These are phyloP conservation scores for Uropetala carovei DNA, from an alignment of 2,888 invertebrate species.

Conservation along the genomic window DNA sequence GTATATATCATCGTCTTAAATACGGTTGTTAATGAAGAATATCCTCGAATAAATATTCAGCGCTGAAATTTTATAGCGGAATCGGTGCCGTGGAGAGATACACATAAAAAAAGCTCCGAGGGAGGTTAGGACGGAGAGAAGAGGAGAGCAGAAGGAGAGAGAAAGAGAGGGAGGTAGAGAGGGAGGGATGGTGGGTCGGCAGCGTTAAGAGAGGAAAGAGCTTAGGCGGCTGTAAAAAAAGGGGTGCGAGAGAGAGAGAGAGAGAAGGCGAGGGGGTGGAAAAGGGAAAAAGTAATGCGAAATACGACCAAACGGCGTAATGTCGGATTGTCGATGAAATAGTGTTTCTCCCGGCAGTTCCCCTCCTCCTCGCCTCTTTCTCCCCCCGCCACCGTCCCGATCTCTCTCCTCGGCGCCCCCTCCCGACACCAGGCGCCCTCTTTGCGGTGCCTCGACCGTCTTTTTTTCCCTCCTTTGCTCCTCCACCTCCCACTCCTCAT, in stretches of 20 bases:
- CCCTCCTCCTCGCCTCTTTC: not conserved
- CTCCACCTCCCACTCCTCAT: not conserved
- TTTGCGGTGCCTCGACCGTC: constrained; percentile 30
- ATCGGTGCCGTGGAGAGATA: constrained; percentile 45
- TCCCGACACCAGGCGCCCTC: constrained; percentile 1
- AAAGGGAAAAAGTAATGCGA: constrained; percentile 74
- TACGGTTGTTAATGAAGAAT: constrained; percentile 64
- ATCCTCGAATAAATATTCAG: constrained; percentile 63
- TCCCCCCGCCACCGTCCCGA: not conserved
- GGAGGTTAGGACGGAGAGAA: constrained; percentile 14
- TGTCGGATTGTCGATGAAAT: constrained; percentile 64
- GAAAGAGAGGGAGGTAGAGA: not conserved
- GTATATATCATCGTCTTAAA: constrained; percentile 64
- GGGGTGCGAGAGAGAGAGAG: constrained; percentile 63
- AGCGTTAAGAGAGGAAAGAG: constrained; percentile 50
- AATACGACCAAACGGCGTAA: constrained; percentile 75
- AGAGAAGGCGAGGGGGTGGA: constrained; percentile 68
- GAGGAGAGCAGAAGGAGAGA: not conserved
- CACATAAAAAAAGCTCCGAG: not conserved
- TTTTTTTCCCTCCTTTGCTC: not conserved
- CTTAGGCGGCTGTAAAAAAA: constrained; percentile 42
- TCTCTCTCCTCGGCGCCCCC: not conserved
- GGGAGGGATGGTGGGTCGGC: not conserved
- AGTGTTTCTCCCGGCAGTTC: constrained; percentile 50
- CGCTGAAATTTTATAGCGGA: constrained; percentile 62